Evolutionary conservation across 1,140 invertebrate genomes (phyloP).

Genomic region (Muscidifurax raptorellus): DNA sequence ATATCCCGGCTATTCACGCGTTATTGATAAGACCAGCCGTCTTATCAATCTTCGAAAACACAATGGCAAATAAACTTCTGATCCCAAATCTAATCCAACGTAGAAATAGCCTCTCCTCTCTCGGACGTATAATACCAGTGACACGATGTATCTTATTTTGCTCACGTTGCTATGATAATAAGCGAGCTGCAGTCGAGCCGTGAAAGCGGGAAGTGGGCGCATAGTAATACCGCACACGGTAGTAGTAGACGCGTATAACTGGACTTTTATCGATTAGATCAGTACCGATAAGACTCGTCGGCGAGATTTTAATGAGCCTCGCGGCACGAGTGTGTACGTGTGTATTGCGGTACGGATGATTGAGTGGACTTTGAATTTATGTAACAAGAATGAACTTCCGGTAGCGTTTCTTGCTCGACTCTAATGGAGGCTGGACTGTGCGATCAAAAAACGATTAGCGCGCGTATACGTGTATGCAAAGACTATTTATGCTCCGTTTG

Average conservation of each 20-base stretch:
- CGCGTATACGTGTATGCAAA: not conserved
- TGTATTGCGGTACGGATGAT: conserved; percentile 13
- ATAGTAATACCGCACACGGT: not conserved
- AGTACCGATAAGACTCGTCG: conserved; percentile 27
- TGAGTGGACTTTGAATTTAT: conserved; percentile 30
- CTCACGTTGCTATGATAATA: conserved; percentile 19
- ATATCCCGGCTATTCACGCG: no score
- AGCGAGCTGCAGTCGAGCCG: not conserved
- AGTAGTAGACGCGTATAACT: conserved; percentile 1
- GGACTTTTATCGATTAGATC: conserved; percentile 40
- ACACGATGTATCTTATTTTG: not conserved
- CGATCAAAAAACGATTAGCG: conserved; percentile 21
- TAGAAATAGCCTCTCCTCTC: no score
- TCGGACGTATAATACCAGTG: not conserved
- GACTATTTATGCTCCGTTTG: not conserved
- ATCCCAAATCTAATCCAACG: no score
- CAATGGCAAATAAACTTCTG: no score
- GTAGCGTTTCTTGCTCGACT: conserved; percentile 9
- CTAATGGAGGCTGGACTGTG: not conserved
- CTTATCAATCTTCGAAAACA: no score
- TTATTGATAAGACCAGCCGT: no score
- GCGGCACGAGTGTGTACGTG: not conserved
- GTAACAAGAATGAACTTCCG: conserved; percentile 8
- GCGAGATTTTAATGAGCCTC: conserved; percentile 40
- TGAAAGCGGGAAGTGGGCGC: conserved; percentile 14